Evolutionary conservation across 2,797 vertebrate species (phyloP).

Genomic region (Sebastes melanostomus): DNA sequence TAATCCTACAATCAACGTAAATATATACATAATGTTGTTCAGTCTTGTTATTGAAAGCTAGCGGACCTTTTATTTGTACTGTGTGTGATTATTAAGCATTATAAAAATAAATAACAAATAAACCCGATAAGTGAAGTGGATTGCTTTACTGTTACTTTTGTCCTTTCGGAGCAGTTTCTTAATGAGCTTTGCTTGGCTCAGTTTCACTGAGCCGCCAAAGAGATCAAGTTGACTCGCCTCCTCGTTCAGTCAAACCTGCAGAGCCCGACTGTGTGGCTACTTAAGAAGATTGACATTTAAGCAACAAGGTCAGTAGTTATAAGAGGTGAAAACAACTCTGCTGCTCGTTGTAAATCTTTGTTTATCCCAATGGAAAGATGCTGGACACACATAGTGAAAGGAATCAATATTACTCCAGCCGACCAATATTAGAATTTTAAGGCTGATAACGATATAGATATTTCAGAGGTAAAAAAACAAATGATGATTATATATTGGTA

Average conservation of each 20-base stretch:
- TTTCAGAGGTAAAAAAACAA: neutral
- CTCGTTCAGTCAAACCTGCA: conserved; percentile 27
- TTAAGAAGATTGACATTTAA: conserved; percentile 47
- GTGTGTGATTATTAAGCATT: neutral
- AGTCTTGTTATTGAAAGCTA: neutral
- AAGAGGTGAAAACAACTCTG: conserved; percentile 5
- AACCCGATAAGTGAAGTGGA: neutral
- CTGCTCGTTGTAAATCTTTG: neutral
- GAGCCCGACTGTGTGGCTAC: conserved; percentile 1
- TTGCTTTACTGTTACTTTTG: neutral
- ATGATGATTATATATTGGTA: neutral
- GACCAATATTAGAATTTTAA: neutral
- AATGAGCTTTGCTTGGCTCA: conserved; percentile 44
- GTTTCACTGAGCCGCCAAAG: conserved; percentile 38
- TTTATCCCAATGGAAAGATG: neutral
- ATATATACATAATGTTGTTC: neutral
- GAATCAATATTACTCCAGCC: neutral
- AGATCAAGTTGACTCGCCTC: conserved; percentile 33
- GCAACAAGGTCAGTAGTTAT: conserved; percentile 33
- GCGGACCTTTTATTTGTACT: neutral
- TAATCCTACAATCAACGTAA: neutral
- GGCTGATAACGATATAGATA: neutral
- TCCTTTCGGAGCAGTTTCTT: conserved; percentile 3
- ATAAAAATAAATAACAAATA: too few species aligned
- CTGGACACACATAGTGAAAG: neutral